These are phyloP conservation scores for Callyntrura guangdongensis DNA, from an alignment of 2,888 invertebrate species.

Conservation along the genomic window DNA sequence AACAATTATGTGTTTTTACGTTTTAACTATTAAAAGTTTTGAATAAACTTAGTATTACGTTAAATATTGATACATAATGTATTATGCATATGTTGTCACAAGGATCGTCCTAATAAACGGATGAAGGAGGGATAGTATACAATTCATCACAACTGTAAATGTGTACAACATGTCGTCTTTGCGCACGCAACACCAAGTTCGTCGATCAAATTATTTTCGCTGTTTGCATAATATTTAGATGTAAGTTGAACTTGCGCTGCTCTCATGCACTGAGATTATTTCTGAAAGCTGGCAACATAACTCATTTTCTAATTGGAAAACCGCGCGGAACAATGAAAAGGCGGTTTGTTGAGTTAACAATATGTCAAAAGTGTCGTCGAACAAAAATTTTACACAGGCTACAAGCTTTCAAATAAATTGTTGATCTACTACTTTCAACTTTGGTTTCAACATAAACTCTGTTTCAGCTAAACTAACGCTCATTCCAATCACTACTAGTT, in stretches of 20 bases:
- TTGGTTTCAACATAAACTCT: too few relatives aligned
- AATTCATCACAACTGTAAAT: background rate
- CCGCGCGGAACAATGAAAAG: slow-evolving; percentile 56
- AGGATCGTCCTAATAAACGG: background rate
- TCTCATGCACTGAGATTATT: background rate
- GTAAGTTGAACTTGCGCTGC: background rate
- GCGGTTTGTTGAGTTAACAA: slow-evolving; percentile 60
- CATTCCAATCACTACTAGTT: too few relatives aligned
- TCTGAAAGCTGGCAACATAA: slow-evolving; percentile 26
- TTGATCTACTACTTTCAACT: too few relatives aligned
- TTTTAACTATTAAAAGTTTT: background rate
- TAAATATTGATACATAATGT: slow-evolving; percentile 15
- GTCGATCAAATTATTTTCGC: background rate
- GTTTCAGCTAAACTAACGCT: too few relatives aligned
- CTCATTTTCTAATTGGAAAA: slow-evolving; percentile 64
- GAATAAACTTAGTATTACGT: too few relatives aligned
- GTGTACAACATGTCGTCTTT: background rate
- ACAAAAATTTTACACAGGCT: background rate
- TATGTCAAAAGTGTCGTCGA: slow-evolving; percentile 50
- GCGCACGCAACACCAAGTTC: background rate
- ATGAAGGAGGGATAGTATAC: background rate
- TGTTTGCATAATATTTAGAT: background rate
- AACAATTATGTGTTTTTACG: background rate
- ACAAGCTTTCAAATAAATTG: too few relatives aligned
- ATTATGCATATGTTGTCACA: slow-evolving; percentile 9